phyloP scores from a whole-genome alignment of 2,797 vertebrate genomes.

The Thunnus albacares region DNA sequence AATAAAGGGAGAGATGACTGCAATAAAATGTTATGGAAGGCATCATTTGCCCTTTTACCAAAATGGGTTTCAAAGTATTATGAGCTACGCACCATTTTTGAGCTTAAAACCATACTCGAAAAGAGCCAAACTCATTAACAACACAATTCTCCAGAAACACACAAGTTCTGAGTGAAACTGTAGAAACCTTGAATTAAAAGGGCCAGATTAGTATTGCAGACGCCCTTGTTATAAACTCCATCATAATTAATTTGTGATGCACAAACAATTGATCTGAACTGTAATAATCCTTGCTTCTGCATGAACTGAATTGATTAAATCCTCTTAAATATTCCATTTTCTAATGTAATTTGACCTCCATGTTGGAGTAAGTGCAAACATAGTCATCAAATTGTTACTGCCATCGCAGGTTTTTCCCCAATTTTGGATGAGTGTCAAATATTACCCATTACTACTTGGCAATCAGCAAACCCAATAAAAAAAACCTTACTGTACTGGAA shows the following conservation, averaged over 20 bases:
- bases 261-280: conserved; percentile 58
- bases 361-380: conserved; percentile 29
- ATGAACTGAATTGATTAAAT: conserved; percentile 60
- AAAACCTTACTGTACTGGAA: conserved; percentile 46
- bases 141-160: conserved; percentile 11
- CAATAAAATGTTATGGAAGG: conserved; percentile 79
- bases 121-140: background rate
- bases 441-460: conserved; percentile 38
- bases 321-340: conserved; percentile 65
- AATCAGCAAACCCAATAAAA: conserved; percentile 59
- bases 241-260: conserved; percentile 60
- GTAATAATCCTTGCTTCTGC: conserved; percentile 59
- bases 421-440: conserved; percentile 38
- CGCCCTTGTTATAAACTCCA: conserved; percentile 36
- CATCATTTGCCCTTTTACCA: conserved; percentile 72
- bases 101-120: conserved; percentile 29
- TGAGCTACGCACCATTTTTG: conserved; percentile 36
- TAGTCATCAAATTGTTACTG: conserved; percentile 39
- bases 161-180: conserved; percentile 3
- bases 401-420: conserved; percentile 34
- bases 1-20: conserved; percentile 75
- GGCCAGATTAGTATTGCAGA: conserved; percentile 10
- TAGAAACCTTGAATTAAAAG: conserved; percentile 8
- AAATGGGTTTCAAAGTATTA: conserved; percentile 73
- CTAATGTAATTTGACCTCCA: conserved; percentile 49